Evolutionary conservation across 2,113 vertebrate genomes (phyloP), one percentile per base, ranked within the genome.

Genomic region (Pitta sordida): DNA sequence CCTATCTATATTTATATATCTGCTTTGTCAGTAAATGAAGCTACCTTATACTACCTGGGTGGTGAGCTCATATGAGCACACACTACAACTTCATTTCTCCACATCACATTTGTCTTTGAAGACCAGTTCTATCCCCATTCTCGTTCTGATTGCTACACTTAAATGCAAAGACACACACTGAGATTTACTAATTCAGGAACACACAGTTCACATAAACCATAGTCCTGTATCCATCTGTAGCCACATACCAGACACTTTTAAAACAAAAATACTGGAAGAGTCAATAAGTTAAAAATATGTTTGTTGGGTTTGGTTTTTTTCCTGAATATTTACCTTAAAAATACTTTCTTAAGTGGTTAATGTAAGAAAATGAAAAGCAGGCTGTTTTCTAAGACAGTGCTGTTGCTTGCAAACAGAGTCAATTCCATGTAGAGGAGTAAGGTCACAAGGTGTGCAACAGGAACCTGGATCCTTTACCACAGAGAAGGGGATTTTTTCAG

Each of bases 31-130:
- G 2, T 55, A 80, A 75, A 41, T 10, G 19, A 86, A 80, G 5
- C 6, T 83, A 16, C 23, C 49, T 73, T 52, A 24, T 64, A 13
- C 76, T 69, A 21, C 23, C 16, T 32, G 7, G 48, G 6, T 63
- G 43, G 10, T 17, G 16, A 51, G 17, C 10, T 80, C 6, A 2
- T 27, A 27, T 2, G 9, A 60, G 13, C 30, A 36, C 8, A 19
- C 0, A 0, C 36, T 56, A 4, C 53, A 56, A 21, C 49, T 63
- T 83, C 1, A 0, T 16, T 58, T 83, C 46, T 77, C 27, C 55
- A 77, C 27, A 44, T 51, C 23, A 51, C 12, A 7, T 55, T 59
- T 56, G 36, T 51, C n/a, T 68, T 52, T 60, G 17, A 43, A 51
- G 11, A 36, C 15, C n/a, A 52, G 17, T n/a, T 73, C 49, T 46